Percentiles rank a stretch among this genome's conserved stretches.
phyloP scores from a whole-genome alignment of 2,797 vertebrate species.

The Tachyglossus aculeatus region DNA sequence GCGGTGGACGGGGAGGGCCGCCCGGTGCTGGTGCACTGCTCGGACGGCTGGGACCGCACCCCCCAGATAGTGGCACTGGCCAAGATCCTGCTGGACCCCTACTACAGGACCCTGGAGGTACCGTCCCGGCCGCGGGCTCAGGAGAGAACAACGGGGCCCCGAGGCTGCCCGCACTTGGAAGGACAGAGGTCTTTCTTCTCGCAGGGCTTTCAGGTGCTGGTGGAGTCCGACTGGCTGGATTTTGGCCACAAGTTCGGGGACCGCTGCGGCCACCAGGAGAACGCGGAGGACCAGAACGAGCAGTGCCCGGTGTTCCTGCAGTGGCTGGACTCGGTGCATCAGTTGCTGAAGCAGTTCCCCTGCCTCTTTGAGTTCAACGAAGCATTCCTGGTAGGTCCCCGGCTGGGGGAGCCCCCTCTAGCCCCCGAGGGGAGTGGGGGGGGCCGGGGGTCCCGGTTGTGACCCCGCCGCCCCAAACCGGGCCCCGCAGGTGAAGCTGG shows the following conservation, averaged over 20 bases:
- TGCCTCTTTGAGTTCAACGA: slow-evolving; percentile 98
- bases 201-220: slow-evolving; percentile 96
- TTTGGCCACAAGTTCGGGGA: slow-evolving; percentile 98
- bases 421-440: background rate
- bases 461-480: background rate
- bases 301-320: slow-evolving; percentile 98
- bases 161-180: background rate
- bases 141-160: too few species aligned
- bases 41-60: slow-evolving; percentile 96
- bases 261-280: slow-evolving; percentile 97
- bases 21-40: slow-evolving; percentile 95
- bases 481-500: slow-evolving; percentile 89
- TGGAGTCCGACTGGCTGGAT: slow-evolving; percentile 97
- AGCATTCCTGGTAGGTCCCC: slow-evolving; percentile 90
- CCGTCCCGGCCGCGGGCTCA: slow-evolving; percentile 64
- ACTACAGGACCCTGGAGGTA: slow-evolving; percentile 96
- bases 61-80: slow-evolving; percentile 95
- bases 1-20: slow-evolving; percentile 93
- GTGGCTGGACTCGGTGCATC: slow-evolving; percentile 97
- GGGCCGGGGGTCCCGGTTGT: fast-evolving
- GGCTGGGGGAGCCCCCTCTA: fast-evolving
- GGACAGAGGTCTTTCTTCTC: background rate
- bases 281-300: slow-evolving; percentile 92
- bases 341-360: slow-evolving; percentile 97
- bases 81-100: slow-evolving; percentile 94